These are phyloP conservation scores for Leptopilina drosophilae DNA, from an alignment of 2,888 invertebrate species.

Conservation along the genomic window DNA sequence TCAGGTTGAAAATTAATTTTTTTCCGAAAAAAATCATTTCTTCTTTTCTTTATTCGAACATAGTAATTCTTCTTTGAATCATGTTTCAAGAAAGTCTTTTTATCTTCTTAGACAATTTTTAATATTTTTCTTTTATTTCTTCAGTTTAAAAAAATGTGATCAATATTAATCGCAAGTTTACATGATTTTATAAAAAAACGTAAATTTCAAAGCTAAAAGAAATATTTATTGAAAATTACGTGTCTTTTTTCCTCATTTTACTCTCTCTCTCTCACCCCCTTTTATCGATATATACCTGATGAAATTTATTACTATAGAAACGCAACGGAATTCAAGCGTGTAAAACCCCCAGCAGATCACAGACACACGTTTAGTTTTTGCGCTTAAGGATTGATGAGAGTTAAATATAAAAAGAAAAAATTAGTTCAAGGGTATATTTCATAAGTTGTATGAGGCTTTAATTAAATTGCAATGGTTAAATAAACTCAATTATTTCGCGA, in stretches of 20 bases:
- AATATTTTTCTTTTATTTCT: no score
- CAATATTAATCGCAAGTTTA: conserved; percentile 45
- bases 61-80: no score
- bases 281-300: conserved; percentile 31
- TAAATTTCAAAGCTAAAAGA: conserved; percentile 49
- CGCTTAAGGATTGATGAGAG: conserved; percentile 11
- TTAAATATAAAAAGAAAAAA: conserved; percentile 21
- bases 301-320: conserved; percentile 53
- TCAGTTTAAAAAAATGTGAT: no score
- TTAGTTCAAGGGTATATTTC: neutral
- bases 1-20: no score
- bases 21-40: no score
- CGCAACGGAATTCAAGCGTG: conserved; percentile 41
- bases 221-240: conserved; percentile 50
- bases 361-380: conserved; percentile 6
- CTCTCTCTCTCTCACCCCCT: neutral
- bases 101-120: no score
- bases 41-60: no score
- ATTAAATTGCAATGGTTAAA: conserved; percentile 3
- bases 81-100: no score
- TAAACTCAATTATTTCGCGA: neutral
- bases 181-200: conserved; percentile 50
- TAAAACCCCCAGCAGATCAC: conserved; percentile 11
- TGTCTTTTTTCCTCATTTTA: conserved; percentile 42
- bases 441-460: neutral